Conservation (phyloP, 1,140 invertebrate genomes). For the Diuraphis noxia region DNA sequence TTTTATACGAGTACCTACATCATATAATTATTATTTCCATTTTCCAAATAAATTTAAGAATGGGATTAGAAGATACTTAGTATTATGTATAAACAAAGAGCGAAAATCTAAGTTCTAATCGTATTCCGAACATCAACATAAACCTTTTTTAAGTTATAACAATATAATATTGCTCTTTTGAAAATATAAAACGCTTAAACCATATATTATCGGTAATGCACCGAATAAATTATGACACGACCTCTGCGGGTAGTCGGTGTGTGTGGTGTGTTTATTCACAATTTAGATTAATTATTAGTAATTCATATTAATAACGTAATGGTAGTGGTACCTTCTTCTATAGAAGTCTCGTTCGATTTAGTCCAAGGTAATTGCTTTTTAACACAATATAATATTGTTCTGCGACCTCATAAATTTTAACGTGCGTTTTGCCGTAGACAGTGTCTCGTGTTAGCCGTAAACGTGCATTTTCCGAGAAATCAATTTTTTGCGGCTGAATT, state of each 20-base stretch:
- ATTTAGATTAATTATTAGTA: constrained; percentile 3
- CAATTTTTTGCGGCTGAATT: neutral
- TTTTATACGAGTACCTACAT: too few relatives aligned
- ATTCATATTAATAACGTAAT: constrained; percentile 2
- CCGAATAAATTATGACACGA: neutral
- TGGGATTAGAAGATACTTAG: neutral
- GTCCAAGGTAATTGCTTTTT: neutral
- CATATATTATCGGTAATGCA: neutral
- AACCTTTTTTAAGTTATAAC: neutral
- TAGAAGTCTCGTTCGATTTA: neutral
- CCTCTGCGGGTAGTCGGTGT: neutral
- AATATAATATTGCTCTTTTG: neutral
- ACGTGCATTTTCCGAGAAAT: neutral
- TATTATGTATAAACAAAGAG: neutral
- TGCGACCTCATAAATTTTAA: constrained; percentile 14
- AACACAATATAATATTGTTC: neutral
- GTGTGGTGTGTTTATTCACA: neutral
- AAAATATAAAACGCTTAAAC: neutral
- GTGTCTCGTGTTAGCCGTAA: neutral
- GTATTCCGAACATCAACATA: neutral
- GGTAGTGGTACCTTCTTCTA: neutral
- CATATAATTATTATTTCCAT: neutral
- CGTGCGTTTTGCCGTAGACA: neutral
- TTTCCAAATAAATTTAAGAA: neutral
- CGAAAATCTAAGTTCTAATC: neutral